These are phyloP conservation scores for Xanthia togata DNA, from an alignment of 2,888 invertebrate genomes.

Conservation along the genomic window DNA sequence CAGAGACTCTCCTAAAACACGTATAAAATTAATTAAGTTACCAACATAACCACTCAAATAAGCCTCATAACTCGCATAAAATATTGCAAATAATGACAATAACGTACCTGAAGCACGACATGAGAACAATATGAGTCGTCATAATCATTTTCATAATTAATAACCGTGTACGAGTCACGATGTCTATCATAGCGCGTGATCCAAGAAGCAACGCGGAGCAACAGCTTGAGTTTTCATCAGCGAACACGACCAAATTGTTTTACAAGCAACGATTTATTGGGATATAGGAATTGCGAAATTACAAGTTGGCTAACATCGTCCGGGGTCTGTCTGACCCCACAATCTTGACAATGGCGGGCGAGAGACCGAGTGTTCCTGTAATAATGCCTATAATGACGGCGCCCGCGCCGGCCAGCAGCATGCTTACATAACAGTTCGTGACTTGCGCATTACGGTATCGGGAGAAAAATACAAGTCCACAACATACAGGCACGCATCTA, in stretches of 20 bases:
- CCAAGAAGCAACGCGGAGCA: conserved; percentile 65
- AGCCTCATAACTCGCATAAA: conserved; percentile 44
- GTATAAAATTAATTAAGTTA: conserved; percentile 43
- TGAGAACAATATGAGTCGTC: conserved; percentile 76
- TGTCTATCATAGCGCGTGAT: conserved; percentile 82
- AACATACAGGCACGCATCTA: conserved; percentile 75
- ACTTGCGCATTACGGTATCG: conserved; percentile 89
- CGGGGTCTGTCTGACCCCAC: conserved; percentile 86
- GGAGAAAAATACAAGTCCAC: conserved; percentile 85
- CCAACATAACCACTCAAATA: conserved; percentile 40
- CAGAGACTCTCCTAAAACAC: conserved; percentile 18
- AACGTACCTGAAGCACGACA: conserved; percentile 65
- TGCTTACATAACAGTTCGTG: conserved; percentile 90
- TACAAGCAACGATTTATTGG: conserved; percentile 87
- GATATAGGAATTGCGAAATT: conserved; percentile 88
- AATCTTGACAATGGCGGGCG: conserved; percentile 89
- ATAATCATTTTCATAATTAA: conserved; percentile 87
- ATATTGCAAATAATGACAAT: conserved; percentile 62
- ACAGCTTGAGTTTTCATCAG: conserved; percentile 70
- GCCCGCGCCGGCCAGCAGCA: conserved; percentile 86
- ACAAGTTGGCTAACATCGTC: conserved; percentile 82
- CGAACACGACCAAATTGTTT: conserved; percentile 84
- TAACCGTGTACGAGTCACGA: conserved; percentile 84
- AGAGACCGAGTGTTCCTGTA: conserved; percentile 84
- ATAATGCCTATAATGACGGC: conserved; percentile 88